Conservation (phyloP, 1,140 invertebrate genomes). For the Drosophila pachea region DNA sequence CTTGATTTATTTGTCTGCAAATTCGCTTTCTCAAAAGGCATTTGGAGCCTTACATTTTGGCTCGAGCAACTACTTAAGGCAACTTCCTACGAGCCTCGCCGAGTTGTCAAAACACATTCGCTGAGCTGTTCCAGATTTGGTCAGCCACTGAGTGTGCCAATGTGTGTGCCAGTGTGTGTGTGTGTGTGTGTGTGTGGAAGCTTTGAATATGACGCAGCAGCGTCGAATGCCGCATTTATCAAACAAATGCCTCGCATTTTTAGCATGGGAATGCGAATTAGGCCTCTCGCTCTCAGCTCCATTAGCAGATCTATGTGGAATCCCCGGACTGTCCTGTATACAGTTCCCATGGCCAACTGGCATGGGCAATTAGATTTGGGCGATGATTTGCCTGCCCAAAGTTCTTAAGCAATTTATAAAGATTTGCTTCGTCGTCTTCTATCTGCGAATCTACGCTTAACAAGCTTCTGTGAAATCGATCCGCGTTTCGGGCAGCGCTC, state of each 20-base stretch:
- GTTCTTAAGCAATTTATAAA: constrained; percentile 4
- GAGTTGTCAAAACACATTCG: constrained; percentile 49
- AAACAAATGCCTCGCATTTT: constrained; percentile 43
- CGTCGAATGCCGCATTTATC: constrained; percentile 39
- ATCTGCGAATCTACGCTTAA: constrained; percentile 32
- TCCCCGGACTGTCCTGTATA: not conserved
- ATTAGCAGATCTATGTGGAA: not conserved
- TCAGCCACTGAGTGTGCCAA: no score
- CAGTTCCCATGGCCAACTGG: not conserved
- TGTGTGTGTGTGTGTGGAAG: constrained; percentile 4
- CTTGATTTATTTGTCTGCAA: constrained; percentile 78
- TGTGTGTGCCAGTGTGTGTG: constrained; percentile 4
- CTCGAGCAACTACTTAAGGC: constrained; percentile 48
- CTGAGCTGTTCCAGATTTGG: constrained; percentile 39
- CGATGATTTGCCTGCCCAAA: not conserved
- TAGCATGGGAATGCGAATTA: constrained; percentile 20
- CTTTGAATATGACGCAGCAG: constrained; percentile 49
- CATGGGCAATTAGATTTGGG: constrained; percentile 4
- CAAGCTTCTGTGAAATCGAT: constrained; percentile 53
- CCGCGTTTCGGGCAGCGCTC: no score
- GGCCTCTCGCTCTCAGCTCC: not conserved
- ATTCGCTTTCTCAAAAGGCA: constrained; percentile 77
- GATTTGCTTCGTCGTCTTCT: constrained; percentile 33
- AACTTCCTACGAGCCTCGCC: constrained; percentile 30
- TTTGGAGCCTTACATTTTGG: constrained; percentile 55